A percentile compares a stretch with the other conserved stretches of the same genome.
These are phyloP conservation scores for Holothuria leucospilota DNA, from an alignment of 53 echinoderm and acorn worm species.

Conservation along the genomic window DNA sequence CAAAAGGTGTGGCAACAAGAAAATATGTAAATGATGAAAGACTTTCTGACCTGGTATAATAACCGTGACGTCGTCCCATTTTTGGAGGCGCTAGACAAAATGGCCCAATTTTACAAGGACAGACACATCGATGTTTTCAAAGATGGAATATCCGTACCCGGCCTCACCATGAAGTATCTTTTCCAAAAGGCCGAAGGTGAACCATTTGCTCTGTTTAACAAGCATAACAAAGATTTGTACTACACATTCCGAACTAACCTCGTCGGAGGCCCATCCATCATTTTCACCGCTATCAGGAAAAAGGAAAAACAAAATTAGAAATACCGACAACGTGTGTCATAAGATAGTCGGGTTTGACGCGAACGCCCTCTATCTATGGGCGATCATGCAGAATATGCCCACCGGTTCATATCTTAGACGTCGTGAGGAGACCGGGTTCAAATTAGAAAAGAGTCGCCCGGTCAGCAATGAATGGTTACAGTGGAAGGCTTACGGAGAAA, in stretches of 20 bases:
- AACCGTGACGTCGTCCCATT: not conserved
- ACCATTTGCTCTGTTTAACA: not conserved
- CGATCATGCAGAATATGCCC: too few species aligned
- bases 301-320: too few species aligned
- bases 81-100: slow-evolving; percentile 39
- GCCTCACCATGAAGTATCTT: too few species aligned
- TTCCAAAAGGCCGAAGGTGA: slow-evolving; percentile 4
- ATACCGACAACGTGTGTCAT: too few species aligned
- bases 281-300: too few species aligned
- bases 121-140: slow-evolving; percentile 48
- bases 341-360: too few species aligned
- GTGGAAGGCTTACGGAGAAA: not conserved
- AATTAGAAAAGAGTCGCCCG: too few species aligned
- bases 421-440: too few species aligned
- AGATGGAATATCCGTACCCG: not conserved
- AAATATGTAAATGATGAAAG: slow-evolving; percentile 19
- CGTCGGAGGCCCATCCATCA: not conserved
- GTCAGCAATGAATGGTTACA: too few species aligned
- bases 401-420: too few species aligned
- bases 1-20: not conserved
- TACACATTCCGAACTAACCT: slow-evolving; percentile 50
- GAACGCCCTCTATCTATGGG: too few species aligned
- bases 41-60: slow-evolving; percentile 17
- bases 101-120: too few species aligned
- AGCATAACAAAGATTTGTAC: slow-evolving; percentile 43